These are phyloP conservation scores for Archips xylosteana DNA, from an alignment of 2,888 invertebrate species.

Conservation along the genomic window DNA sequence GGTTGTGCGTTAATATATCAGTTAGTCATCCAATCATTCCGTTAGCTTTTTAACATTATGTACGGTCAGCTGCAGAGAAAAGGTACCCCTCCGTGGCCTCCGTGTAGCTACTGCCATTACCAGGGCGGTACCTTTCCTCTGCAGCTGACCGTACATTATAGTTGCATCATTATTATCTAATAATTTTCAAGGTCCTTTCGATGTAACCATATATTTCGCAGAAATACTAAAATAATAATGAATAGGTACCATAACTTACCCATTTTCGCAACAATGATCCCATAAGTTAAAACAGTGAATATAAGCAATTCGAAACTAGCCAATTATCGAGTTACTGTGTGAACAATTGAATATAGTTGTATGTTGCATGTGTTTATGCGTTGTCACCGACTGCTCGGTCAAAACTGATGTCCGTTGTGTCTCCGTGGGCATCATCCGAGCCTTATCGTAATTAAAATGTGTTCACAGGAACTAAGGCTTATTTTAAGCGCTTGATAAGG, in stretches of 20 bases:
- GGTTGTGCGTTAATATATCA: no score
- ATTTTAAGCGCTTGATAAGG: slow-evolving; percentile 3
- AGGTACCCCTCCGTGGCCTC: no score
- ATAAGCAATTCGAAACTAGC: neutral
- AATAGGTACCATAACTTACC: neutral
- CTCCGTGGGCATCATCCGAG: neutral
- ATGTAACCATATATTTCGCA: no score
- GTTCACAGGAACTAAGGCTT: neutral
- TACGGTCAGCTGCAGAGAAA: no score
- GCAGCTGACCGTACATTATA: no score
- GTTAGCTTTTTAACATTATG: no score
- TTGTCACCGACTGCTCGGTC: neutral
- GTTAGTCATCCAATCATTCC: no score
- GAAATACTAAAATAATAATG: neutral
- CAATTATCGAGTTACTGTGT: neutral
- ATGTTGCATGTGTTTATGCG: neutral
- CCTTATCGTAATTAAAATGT: neutral
- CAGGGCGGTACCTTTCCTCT: no score
- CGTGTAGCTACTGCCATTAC: no score
- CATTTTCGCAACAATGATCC: neutral
- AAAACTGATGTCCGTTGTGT: neutral
- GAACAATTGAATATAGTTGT: neutral
- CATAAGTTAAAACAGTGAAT: neutral
- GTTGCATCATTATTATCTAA: no score
- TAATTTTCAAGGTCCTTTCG: no score